A percentile compares a stretch with the other conserved stretches of the same genome.
phyloP scores from a whole-genome alignment of 2,888 invertebrate genomes.

The Sinelater perroti region DNA sequence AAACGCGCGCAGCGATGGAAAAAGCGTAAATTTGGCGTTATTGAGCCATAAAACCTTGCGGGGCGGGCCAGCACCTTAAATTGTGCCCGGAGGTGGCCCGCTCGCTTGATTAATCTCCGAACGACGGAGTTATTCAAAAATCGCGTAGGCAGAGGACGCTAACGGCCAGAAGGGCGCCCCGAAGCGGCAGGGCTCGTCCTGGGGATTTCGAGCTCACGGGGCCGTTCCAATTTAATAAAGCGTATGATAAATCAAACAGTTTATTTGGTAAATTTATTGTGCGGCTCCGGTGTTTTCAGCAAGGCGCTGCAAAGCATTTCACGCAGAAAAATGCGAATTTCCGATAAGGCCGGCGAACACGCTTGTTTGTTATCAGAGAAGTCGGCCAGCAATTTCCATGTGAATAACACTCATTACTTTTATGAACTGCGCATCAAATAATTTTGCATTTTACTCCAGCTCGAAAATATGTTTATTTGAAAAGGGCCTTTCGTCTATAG shows the following conservation, averaged over 20 bases:
- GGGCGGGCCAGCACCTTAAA: constrained; percentile 13
- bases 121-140: neutral
- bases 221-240: constrained; percentile 23
- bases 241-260: constrained; percentile 23
- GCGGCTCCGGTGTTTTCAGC: constrained; percentile 9
- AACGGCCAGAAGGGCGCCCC: constrained; percentile 9
- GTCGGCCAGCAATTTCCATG: too few relatives aligned
- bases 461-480: too few relatives aligned
- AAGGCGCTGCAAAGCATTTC: constrained; percentile 10
- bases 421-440: too few relatives aligned
- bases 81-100: neutral
- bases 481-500: too few relatives aligned
- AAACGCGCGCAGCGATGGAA: constrained; percentile 28
- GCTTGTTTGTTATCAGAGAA: too few relatives aligned
- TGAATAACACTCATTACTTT: too few relatives aligned
- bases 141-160: neutral
- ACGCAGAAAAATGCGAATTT: constrained; percentile 10
- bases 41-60: constrained; percentile 29
- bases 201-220: constrained; percentile 15
- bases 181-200: neutral
- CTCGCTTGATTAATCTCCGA: constrained; percentile 3
- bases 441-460: too few relatives aligned
- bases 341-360: constrained; percentile 2
- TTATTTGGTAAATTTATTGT: constrained; percentile 22
- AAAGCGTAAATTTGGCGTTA: constrained; percentile 30